Evolutionary conservation across 2,113 vertebrate species (phyloP).

Genomic region (Pan troglodytes): NHGRI_mPanTro3-v2.1_pri NC_072406.2:121317501-121318000

Average conservation of each 20-base stretch:
- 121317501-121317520: conserved; percentile 47
- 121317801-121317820: neutral
- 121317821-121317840: neutral
- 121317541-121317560: neutral
- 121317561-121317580: neutral
- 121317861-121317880: neutral
- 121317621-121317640: rapidly evolving
- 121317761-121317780: neutral
- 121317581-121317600: neutral
- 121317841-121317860: neutral
- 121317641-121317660: neutral
- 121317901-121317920: neutral
- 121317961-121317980: neutral
- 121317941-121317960: neutral
- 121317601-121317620: neutral
- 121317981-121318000: neutral
- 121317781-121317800: neutral
- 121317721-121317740: conserved; percentile 13
- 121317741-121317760: neutral
- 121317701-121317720: neutral
- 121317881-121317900: neutral
- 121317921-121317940: neutral
- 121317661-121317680: neutral
- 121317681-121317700: neutral
- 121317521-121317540: conserved; percentile 57